Percentiles rank a stretch among this genome's conserved stretches.
Conservation (phyloP, 2,888 invertebrate species). For the Heliconius sara region DNA sequence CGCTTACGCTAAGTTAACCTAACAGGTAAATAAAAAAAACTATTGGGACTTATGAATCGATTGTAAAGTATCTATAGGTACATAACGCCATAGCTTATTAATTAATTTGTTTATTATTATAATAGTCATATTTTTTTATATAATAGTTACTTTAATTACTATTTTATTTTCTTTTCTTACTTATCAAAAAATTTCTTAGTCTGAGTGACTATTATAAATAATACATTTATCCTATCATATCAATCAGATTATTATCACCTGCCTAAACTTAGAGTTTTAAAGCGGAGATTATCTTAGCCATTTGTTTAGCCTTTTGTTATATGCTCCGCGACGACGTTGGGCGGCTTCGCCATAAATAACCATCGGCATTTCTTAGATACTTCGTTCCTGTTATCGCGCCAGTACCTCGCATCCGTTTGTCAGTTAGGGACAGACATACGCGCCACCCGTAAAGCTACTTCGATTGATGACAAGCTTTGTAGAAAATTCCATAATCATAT, state of each 20-base stretch:
- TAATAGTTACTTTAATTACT: too few relatives aligned
- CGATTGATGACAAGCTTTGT: conserved; percentile 54
- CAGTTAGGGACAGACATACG: conserved; percentile 63
- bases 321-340: conserved; percentile 62
- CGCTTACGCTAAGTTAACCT: background rate
- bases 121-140: too few relatives aligned
- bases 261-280: conserved; percentile 51
- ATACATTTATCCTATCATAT: conserved; percentile 36
- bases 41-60: background rate
- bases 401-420: conserved; percentile 77
- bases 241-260: conserved; percentile 48
- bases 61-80: background rate
- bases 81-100: background rate
- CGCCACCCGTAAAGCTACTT: conserved; percentile 74
- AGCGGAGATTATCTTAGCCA: conserved; percentile 74
- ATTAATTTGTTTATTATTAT: conserved; percentile 5
- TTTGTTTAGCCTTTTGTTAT: conserved; percentile 80
- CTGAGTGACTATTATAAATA: conserved; percentile 2
- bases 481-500: conserved; percentile 9
- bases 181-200: background rate
- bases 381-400: conserved; percentile 73
- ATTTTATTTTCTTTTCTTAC: too few relatives aligned
- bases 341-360: conserved; percentile 76
- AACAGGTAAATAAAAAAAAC: background rate
- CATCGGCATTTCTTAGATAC: conserved; percentile 76